Base-by-base conservation (phyloP, 2,113 vertebrate genomes). In the Amphiprion percula region DNA sequence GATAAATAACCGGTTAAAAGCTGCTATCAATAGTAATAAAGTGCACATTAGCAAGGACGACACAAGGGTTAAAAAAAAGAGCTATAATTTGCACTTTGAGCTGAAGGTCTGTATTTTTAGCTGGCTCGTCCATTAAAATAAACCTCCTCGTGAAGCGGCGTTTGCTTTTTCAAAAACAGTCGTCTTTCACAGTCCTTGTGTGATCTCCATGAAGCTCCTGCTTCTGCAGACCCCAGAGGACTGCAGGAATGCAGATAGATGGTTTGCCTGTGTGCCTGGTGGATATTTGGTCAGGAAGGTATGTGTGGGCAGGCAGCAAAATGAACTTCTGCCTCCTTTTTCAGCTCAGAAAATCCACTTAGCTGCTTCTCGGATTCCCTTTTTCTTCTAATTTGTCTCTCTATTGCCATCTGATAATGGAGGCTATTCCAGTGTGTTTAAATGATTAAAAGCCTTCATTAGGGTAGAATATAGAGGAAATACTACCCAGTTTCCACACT, bases 281-380 rank as follows among this genome's bases (percentile, higher is more conserved):
- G 69, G 76, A 84, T 86, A 76, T 85, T 82, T 88, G 83, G 74
- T 77, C 68, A 71, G 71, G 28, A 65, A 78, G 44, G 80, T 81
- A 59, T 77, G 64, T 85, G 83, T 68, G 80, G 79, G 41, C 54
- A 63, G 77, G 49, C 77, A 39, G 74, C 71, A 86, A 50, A 85
- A 82, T 69, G 63, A 63, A 23, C 77, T 23, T 82, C 73, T 83
- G 85, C 81, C 62, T 86, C n/a, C 78, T 30, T 46, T 59, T 44
- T 44, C 41, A 15, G 2, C 41, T 4, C 28, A 68, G 44, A 68
- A 52, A 68, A 65, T 41, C 19, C 17, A 37, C 55, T 55, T 12
- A 53, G 49, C 56, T 37, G 11, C 41, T 14, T 15, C 41, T 44
- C 41, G 4, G 1, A 14, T 14, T 15, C 21, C 10, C 23, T 4